Conservation (phyloP, 64 coral and sea anemone genomes). For the Orbicella faveolata region DNA sequence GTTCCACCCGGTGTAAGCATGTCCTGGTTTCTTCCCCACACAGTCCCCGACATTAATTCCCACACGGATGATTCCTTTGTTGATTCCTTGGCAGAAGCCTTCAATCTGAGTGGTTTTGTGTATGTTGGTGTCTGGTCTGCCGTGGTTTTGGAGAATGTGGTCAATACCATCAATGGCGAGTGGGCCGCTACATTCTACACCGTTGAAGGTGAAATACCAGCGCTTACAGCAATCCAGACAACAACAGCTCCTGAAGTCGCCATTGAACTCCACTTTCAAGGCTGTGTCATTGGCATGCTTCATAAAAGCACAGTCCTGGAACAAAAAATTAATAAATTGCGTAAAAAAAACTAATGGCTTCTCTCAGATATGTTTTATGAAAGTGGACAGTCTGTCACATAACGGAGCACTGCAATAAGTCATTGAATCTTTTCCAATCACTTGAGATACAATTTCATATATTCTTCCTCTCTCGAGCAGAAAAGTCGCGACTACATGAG, state of each 20-base stretch:
- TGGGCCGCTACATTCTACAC: neutral
- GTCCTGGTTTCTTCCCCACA: neutral
- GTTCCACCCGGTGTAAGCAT: constrained; percentile 1
- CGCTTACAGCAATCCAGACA: constrained; percentile 30
- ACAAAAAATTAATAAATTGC: neutral
- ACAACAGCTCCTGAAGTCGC: neutral
- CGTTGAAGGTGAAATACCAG: constrained; percentile 35
- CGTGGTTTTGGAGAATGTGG: too few species aligned
- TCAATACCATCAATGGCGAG: constrained; percentile 19
- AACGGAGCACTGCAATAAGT: too few species aligned
- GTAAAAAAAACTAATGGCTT: too few species aligned
- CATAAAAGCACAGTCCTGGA: constrained; percentile 18
- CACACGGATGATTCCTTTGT: neutral
- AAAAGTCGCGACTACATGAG: too few species aligned
- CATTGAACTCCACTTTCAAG: neutral
- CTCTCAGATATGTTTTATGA: too few species aligned
- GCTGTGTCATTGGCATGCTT: neutral
- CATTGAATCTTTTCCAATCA: too few species aligned
- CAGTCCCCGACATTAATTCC: neutral
- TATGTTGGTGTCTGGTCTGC: neutral
- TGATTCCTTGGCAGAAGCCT: neutral
- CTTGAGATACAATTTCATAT: too few species aligned
- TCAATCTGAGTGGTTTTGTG: neutral
- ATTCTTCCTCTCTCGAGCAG: too few species aligned
- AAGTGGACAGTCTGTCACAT: too few species aligned